Conservation (phyloP, 2,888 invertebrate genomes). For the Caenorhabditis afra region DNA sequence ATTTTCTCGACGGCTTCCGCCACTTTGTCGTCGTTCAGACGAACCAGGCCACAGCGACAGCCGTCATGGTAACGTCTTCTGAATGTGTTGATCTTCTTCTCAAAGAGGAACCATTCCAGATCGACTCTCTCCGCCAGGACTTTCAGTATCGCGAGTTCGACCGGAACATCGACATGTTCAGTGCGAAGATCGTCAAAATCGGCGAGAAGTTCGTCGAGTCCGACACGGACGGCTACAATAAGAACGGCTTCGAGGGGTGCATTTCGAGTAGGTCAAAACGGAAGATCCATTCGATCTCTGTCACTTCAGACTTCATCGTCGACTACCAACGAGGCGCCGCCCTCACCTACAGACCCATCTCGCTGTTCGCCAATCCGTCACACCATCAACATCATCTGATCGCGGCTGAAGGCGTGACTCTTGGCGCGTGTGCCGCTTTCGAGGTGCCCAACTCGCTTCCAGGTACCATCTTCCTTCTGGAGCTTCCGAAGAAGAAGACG, state of each 20-base stretch:
- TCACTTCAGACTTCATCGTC: constrained; percentile 67
- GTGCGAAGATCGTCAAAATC: constrained; percentile 43
- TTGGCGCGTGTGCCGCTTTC: constrained; percentile 57
- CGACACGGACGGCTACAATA: constrained; percentile 52
- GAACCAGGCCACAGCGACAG: constrained; percentile 50
- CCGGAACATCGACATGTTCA: constrained; percentile 59
- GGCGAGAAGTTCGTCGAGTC: constrained; percentile 31
- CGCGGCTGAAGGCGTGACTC: neutral
- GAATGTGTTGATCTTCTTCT: no score
- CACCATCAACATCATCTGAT: constrained; percentile 34
- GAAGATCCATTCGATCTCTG: neutral
- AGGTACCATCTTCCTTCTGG: constrained; percentile 4
- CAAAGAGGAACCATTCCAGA: constrained; percentile 26
- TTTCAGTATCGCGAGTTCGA: constrained; percentile 33
- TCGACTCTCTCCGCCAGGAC: constrained; percentile 62
- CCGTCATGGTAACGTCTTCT: constrained; percentile 56
- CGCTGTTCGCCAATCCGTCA: constrained; percentile 38
- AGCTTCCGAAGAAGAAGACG: no score
- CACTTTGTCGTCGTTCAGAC: constrained; percentile 74
- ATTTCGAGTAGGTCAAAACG: constrained; percentile 60
- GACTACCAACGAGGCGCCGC: constrained; percentile 66
- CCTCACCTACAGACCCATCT: constrained; percentile 52
- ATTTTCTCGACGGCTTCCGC: constrained; percentile 73
- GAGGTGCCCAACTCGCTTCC: constrained; percentile 56
- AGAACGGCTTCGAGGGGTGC: constrained; percentile 62